A percentile compares a stretch with the other conserved stretches of the same genome.
Evolutionary conservation across 1,140 invertebrate species (phyloP).

Genomic region (Drosophila kepulauana): DNA sequence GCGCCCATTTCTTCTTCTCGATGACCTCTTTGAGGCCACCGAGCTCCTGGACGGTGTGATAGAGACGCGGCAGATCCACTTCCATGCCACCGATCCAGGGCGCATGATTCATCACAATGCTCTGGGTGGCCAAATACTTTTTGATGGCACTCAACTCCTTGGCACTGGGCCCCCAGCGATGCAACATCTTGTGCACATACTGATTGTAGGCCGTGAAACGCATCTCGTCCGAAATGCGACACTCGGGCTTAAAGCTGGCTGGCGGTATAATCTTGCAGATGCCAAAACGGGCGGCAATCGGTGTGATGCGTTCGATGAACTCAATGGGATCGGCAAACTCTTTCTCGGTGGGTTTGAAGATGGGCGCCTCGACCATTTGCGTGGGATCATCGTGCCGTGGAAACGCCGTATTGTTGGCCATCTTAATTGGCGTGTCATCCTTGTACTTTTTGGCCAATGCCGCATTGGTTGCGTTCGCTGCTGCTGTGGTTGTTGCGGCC

Average conservation of each 20-base stretch:
- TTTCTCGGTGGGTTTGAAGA: conserved; percentile 92
- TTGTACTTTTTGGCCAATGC: conserved; percentile 76
- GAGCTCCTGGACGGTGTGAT: conserved; percentile 93
- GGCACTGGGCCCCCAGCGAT: conserved; percentile 95
- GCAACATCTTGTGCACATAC: conserved; percentile 95
- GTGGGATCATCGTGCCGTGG: conserved; percentile 86
- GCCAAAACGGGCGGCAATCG: conserved; percentile 92
- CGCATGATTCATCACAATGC: conserved; percentile 90
- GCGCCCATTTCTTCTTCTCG: conserved; percentile 95
- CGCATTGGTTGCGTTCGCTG: conserved; percentile 29
- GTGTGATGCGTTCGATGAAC: conserved; percentile 94
- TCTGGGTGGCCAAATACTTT: conserved; percentile 92
- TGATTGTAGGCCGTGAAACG: conserved; percentile 96
- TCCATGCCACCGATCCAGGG: conserved; percentile 96
- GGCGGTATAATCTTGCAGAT: conserved; percentile 96
- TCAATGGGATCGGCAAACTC: conserved; percentile 96
- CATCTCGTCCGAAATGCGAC: conserved; percentile 94
- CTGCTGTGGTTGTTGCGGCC: conserved; percentile 43
- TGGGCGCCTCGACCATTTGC: conserved; percentile 92
- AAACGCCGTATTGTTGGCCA: conserved; percentile 87
- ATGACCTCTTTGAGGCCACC: conserved; percentile 96
- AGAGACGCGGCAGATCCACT: conserved; percentile 94
- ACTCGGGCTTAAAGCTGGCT: conserved; percentile 93
- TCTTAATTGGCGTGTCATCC: conserved; percentile 84
- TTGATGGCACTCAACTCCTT: conserved; percentile 94